These are phyloP conservation scores for Battus philenor DNA, from an alignment of 1,140 invertebrate genomes.

Conservation along the genomic window DNA sequence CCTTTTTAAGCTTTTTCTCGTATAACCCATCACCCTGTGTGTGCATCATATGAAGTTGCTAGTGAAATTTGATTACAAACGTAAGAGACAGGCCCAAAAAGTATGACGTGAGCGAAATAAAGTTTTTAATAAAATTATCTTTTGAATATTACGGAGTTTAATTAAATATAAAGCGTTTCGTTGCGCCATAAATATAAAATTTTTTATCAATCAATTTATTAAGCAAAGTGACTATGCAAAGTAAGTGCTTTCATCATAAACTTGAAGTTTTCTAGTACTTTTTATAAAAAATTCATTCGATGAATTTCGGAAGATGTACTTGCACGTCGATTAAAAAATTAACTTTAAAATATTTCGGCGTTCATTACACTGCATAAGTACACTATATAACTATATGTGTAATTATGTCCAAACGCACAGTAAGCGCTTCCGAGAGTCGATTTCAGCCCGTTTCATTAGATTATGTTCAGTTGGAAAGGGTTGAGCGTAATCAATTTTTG, in stretches of 20 bases:
- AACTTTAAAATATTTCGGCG: conserved; percentile 6
- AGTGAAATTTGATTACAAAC: no score
- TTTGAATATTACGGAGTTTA: conserved; percentile 23
- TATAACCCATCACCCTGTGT: no score
- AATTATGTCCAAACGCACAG: conserved; percentile 24
- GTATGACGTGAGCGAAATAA: no score
- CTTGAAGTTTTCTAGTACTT: conserved; percentile 11
- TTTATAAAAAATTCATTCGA: neutral
- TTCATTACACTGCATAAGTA: conserved; percentile 9
- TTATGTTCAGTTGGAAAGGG: conserved; percentile 42
- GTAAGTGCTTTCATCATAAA: conserved; percentile 21
- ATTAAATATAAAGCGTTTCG: conserved; percentile 46
- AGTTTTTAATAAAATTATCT: neutral
- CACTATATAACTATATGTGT: conserved; percentile 17
- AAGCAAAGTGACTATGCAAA: conserved; percentile 26
- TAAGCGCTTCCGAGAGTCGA: conserved; percentile 43
- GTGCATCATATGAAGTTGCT: no score
- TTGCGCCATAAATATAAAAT: conserved; percentile 30
- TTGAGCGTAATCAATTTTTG: conserved; percentile 44
- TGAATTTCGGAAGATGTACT: no score
- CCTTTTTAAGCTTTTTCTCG: no score
- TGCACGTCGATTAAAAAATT: conserved; percentile 5
- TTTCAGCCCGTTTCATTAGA: conserved; percentile 43
- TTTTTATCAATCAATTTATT: conserved; percentile 51
- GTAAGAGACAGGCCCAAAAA: no score